These are phyloP conservation scores for Leptinotarsa tumamoca DNA, from an alignment of 2,888 invertebrate genomes.

Conservation along the genomic window DNA sequence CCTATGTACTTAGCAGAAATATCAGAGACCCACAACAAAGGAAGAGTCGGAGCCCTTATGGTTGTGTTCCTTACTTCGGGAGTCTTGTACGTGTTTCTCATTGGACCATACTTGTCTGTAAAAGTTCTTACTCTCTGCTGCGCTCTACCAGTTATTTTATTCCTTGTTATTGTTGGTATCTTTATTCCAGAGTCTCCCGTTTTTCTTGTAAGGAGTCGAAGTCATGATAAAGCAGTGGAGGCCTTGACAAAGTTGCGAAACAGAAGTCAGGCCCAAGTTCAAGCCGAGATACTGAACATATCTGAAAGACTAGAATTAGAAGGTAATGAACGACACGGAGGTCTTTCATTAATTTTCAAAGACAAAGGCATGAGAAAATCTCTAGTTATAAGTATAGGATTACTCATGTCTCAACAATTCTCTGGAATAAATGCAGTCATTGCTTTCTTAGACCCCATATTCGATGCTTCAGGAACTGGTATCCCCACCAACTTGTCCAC, in stretches of 20 bases:
- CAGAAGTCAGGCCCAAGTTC: slow-evolving; percentile 31
- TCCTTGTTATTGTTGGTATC: slow-evolving; percentile 45
- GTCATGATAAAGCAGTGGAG: slow-evolving; percentile 71
- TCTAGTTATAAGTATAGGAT: slow-evolving; percentile 76
- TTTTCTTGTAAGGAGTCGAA: slow-evolving; percentile 64
- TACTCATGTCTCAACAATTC: slow-evolving; percentile 86
- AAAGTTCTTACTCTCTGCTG: slow-evolving; percentile 48
- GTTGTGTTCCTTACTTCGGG: slow-evolving; percentile 48
- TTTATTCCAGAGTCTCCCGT: slow-evolving; percentile 54
- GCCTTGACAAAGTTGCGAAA: slow-evolving; percentile 60
- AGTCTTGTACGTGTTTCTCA: slow-evolving; percentile 46
- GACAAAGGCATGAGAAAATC: slow-evolving; percentile 64
- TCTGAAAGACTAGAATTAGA: slow-evolving; percentile 31
- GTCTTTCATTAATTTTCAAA: slow-evolving; percentile 37
- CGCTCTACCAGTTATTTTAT: slow-evolving; percentile 47
- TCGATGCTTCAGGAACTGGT: slow-evolving; percentile 75
- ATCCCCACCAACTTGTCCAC: slow-evolving; percentile 75
- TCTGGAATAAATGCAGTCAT: slow-evolving; percentile 84
- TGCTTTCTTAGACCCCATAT: slow-evolving; percentile 80
- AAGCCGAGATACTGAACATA: slow-evolving; percentile 39
- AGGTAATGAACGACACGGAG: slow-evolving; percentile 33
- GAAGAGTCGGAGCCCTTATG: slow-evolving; percentile 73
- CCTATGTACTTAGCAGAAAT: slow-evolving; percentile 91
- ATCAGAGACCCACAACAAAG: slow-evolving; percentile 81
- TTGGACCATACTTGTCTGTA: slow-evolving; percentile 52